Base-by-base conservation (phyloP, 2,797 vertebrate genomes). In the Astyanax mexicanus region DNA sequence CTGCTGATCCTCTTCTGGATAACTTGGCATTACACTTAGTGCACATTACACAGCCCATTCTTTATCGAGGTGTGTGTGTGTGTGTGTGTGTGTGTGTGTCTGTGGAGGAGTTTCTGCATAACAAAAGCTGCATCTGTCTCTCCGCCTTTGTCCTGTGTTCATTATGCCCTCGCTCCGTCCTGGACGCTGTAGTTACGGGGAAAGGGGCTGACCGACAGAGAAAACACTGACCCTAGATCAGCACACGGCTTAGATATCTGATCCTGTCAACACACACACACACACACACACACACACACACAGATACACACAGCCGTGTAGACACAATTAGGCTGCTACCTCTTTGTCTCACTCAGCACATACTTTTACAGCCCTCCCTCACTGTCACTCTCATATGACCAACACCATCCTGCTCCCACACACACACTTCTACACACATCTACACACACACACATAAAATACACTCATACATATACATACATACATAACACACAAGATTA, bases 41-140 rank as follows among this genome's bases (percentile, higher is more conserved):
- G 21, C 60, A 19, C 19, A 40, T 60, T 45, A 57, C 51, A 51
- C 42, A 49, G 27, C 42, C 58, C 45, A 35, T 45, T 64, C n/a
- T 65, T 71, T 49, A 42, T 40, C 66, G 52, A 45, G n/a, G 38
- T 47, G 25, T 49, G 55, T 29, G 57, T 35, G 69, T 60, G 40
- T 72, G 54, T 72, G 55, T 72, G 54, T 51, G 74, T 70, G 57
- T 77, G 54, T 62, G 66, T 64, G 45, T 61, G 74, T 69, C 19
- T 62, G 74, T 77, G 74, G 75, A 72, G 66, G 72, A 84, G 91
- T 92, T 77, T 94, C 92, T 94, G 94, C 94, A 97, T 96, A 92
- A 97, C 96, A 98, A 97, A 97, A 95, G 94, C 95, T 96, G 97
- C 96, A 96, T 98, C 97, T 96, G 95, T 97, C 94, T 92, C 92